phyloP scores from a whole-genome alignment of 2,797 vertebrate species.

The Ctenochaetus hawaiiensis region DNA sequence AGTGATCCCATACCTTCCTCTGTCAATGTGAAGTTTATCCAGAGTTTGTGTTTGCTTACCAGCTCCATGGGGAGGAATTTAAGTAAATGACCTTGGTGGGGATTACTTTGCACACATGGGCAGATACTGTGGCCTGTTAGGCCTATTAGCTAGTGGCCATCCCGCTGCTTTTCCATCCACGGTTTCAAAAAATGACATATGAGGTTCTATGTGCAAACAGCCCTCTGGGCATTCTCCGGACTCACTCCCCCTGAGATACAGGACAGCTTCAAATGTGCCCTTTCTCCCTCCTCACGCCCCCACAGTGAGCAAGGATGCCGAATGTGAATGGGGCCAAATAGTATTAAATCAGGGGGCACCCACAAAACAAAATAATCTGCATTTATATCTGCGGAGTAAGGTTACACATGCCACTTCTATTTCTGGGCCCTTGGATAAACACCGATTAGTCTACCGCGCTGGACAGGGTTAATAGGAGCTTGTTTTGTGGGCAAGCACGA shows the following conservation, averaged over 20 bases:
- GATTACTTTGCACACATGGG: slow-evolving; percentile 79
- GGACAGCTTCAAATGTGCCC: slow-evolving; percentile 68
- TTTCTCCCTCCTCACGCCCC: slow-evolving; percentile 60
- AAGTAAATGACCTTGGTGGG: slow-evolving; percentile 79
- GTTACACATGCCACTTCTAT: slow-evolving; percentile 76
- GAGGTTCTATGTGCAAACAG: slow-evolving; percentile 81
- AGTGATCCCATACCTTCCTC: slow-evolving; percentile 50
- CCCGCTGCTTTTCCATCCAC: slow-evolving; percentile 69
- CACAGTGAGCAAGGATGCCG: slow-evolving; percentile 59
- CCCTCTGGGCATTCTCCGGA: slow-evolving; percentile 64
- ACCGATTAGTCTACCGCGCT: slow-evolving; percentile 70
- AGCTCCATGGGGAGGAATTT: slow-evolving; percentile 71
- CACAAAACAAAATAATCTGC: slow-evolving; percentile 80
- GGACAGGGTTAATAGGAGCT: slow-evolving; percentile 77
- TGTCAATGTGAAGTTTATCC: slow-evolving; percentile 77
- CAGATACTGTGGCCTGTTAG: slow-evolving; percentile 69
- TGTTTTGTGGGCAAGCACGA: slow-evolving; percentile 70
- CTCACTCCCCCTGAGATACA: slow-evolving; percentile 56
- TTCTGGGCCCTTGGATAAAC: slow-evolving; percentile 79
- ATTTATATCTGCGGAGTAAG: slow-evolving; percentile 73
- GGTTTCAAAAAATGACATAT: slow-evolving; percentile 76
- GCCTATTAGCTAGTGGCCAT: slow-evolving; percentile 64
- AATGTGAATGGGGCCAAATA: slow-evolving; percentile 69
- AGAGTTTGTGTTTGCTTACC: slow-evolving; percentile 74
- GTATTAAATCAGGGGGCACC: slow-evolving; percentile 72